Evolutionary conservation across 2,888 invertebrate genomes (phyloP), one percentile per base, ranked within the genome.

Genomic region (Spodoptera picta): DNA sequence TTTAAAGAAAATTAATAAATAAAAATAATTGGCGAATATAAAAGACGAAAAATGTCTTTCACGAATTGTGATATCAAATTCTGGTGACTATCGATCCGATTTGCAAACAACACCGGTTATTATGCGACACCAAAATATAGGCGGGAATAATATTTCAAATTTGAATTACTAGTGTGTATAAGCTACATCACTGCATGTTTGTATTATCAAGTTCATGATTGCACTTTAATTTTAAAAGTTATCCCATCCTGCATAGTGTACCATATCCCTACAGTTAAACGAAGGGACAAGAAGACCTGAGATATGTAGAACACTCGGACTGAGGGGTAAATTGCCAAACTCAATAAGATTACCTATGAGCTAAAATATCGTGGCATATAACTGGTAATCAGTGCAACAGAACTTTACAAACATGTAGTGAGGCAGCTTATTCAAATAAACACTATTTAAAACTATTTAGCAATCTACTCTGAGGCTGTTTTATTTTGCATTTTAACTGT

Each of bases 401-500:
- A 19, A 27, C 42, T 53, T 47, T 41, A 56, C 46, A 62, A 65
- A 54, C 48, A 53, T 52, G 58, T 51, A 53, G 49, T 36, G 53
- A 74, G 57, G 71, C 44, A 69, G 60, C 61, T 65, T 69, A 73
- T 60, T 67, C 12, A 51, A 64, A 52, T 59, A 68, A 44, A 24
- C 50, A 63, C 61, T 84, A 83, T 64, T 81, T 80, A 74, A 72
- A 76, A 60, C 84, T 90, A 89, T 74, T 89, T 88, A 77, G 72
- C 83, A 90, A 77, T 89, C 93, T 94, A 83, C 96, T 96, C 86
- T 97, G 96, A 72, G 96, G 96, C 69, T 97, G 96, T 90, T 97
- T 97, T 71, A 97, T 96, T 95, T 98, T 97, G 89, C 96, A 97
- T 94, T 98, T 98, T 57, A 99, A 95, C 87, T 98, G 98, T 85